phyloP scores from a whole-genome alignment of 2,113 vertebrate genomes.

The Leptosomus discolor region DNA sequence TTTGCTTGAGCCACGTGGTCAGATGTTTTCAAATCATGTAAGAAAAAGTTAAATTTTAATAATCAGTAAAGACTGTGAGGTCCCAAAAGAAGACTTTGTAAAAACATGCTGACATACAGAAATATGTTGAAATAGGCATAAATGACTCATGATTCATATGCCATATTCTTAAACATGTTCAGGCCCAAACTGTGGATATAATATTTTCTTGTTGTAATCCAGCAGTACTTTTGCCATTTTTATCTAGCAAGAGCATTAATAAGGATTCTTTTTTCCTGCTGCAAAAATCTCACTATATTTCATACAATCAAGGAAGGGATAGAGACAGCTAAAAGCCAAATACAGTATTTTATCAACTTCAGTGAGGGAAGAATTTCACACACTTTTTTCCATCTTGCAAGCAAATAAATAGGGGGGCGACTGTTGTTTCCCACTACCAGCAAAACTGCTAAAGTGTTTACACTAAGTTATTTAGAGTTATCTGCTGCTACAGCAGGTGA shows the following conservation, averaged over 20 bases:
- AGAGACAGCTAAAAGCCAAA: neutral
- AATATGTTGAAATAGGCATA: neutral
- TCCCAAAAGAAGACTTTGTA: neutral
- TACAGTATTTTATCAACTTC: neutral
- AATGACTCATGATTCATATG: neutral
- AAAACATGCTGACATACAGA: neutral
- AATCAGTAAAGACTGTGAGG: neutral
- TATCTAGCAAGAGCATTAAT: neutral
- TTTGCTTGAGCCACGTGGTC: neutral
- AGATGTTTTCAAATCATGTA: neutral
- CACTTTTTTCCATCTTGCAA: neutral
- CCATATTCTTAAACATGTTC: neutral
- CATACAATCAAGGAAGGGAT: neutral
- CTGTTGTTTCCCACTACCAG: neutral
- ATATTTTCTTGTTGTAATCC: neutral
- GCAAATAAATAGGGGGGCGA: neutral
- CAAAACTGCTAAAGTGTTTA: neutral
- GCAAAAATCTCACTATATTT: neutral
- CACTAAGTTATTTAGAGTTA: neutral
- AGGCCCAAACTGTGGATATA: neutral
- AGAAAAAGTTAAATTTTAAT: slow-evolving; percentile 21
- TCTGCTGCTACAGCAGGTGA: neutral
- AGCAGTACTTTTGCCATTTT: neutral
- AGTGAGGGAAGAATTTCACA: neutral
- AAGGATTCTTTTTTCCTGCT: neutral